These are phyloP conservation scores for Agelastica alni DNA, from an alignment of 2,888 invertebrate genomes.

Conservation along the genomic window DNA sequence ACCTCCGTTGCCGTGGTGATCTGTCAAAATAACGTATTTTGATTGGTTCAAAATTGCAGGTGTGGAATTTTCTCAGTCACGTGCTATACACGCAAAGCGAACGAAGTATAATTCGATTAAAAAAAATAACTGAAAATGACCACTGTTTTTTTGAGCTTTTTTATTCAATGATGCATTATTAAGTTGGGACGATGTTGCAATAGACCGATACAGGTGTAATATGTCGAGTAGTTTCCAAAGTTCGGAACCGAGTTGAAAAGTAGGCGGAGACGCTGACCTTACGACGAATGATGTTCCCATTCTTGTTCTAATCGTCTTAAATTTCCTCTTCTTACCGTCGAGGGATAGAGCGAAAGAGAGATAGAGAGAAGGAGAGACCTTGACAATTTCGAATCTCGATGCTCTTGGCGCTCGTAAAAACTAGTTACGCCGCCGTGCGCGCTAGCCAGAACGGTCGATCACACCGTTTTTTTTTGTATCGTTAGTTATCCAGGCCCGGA, in stretches of 20 bases:
- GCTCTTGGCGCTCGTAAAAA: conserved; percentile 16
- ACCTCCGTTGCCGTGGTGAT: too few species aligned
- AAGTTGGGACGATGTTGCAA: too few species aligned
- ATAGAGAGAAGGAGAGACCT: conserved; percentile 9
- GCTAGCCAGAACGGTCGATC: conserved; percentile 55
- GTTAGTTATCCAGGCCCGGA: conserved; percentile 7
- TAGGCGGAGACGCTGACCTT: conserved; percentile 22
- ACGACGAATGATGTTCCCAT: conserved; percentile 8
- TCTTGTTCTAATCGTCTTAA: conserved; percentile 14
- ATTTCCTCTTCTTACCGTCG: neutral
- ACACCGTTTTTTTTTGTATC: conserved; percentile 46
- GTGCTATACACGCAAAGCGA: too few species aligned
- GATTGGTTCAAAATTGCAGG: too few species aligned
- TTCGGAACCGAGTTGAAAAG: conserved; percentile 20
- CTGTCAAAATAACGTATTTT: too few species aligned
- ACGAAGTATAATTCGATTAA: too few species aligned
- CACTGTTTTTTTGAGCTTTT: too few species aligned
- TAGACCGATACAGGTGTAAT: too few species aligned
- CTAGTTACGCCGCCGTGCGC: conserved; percentile 21
- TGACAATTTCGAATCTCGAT: conserved; percentile 19
- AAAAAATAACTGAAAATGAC: too few species aligned
- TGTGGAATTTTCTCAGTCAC: too few species aligned
- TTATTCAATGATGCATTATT: too few species aligned
- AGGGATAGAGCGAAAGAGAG: neutral
- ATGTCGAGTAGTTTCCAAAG: conserved; percentile 19